Evolutionary conservation across 2,797 vertebrate genomes (phyloP), one percentile per base, ranked within the genome.

Genomic region (Micropoecilia bifurca): DNA sequence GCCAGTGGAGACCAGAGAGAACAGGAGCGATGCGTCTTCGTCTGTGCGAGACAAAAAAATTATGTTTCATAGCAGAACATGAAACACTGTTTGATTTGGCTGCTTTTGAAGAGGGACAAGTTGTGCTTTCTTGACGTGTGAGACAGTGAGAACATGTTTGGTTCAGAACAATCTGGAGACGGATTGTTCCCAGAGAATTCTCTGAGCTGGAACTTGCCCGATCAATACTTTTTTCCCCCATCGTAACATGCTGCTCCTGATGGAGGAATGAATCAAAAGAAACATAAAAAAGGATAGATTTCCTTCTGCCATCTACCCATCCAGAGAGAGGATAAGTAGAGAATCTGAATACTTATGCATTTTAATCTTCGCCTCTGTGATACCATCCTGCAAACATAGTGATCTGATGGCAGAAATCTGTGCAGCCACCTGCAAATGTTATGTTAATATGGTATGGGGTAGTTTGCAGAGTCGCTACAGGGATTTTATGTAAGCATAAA

Each of bases 401-500:
- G 61, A 57, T 47, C 68, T 75, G 61, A 48, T 61, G 63, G 30
- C 76, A 55, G 66, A 73, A 43, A 76, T 66, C 61, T 76, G 71
- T 74, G 59, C 30, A 57, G 79, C 76, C 36, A 6, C 33, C 81
- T 76, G 78, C 82, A 63, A 48, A 14, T 63, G 74, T 63, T 80
- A 59, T 86, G 74, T 76, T 84, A 79, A 84, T 74, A 80, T 20
- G 66, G 39, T 43, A 71, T 7, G 39, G 28, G 41, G 68, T 45
- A 55, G 88, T 87, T 76, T 77, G 79, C 79, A 59, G 74, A 81
- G 80, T 77, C 82, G 71, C 71, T 80, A 47, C 66, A 0, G 77
- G 75, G 72, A 47, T 88, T 93, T 87, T 80, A 78, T 85, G 90
- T 81, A 87, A 90, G 91, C 86, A 89, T 71, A 76, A 80, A 69